A percentile compares a stretch with the other conserved stretches of the same genome.
Evolutionary conservation across 2,797 vertebrate species (phyloP).

Genomic region (Ciconia nigra): DNA sequence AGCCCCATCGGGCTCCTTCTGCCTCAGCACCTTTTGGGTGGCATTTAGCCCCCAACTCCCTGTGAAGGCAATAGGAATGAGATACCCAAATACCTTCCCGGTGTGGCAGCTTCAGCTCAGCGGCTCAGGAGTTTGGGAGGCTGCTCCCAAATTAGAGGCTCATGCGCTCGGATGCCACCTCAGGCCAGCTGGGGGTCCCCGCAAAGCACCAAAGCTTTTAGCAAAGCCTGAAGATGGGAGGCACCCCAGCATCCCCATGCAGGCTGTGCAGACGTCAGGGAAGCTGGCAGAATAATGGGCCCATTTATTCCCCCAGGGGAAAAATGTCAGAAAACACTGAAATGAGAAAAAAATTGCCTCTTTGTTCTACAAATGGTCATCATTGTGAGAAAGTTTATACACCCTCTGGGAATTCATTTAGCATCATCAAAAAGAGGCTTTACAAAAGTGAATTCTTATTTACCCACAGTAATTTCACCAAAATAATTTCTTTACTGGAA

Average conservation of each 20-base stretch:
- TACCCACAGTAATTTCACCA: not conserved
- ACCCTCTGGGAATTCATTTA: slow-evolving; percentile 41
- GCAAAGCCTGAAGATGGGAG: not conserved
- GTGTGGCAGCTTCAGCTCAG: not conserved
- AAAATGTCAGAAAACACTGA: slow-evolving; percentile 30
- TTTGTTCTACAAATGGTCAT: slow-evolving; percentile 49
- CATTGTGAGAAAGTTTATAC: slow-evolving; percentile 46
- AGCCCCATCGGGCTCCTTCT: rapidly evolving
- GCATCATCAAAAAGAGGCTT: slow-evolving; percentile 19
- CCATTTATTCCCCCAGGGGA: slow-evolving; percentile 13
- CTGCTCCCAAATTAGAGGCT: not conserved
- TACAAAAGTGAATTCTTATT: slow-evolving; percentile 2
- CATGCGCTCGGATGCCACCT: not conserved
- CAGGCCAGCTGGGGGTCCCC: not conserved
- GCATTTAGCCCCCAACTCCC: not conserved
- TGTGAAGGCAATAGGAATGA: not conserved
- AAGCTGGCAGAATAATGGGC: slow-evolving; percentile 4
- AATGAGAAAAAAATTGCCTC: slow-evolving; percentile 33
- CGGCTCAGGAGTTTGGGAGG: not conserved
- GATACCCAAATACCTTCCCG: not conserved
- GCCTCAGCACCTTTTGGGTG: not conserved
- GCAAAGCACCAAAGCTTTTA: not conserved
- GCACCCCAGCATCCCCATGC: not conserved
- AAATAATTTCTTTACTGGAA: not conserved
- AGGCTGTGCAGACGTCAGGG: not conserved